Percentiles rank a stretch among this genome's conserved stretches.
Conservation (phyloP, 2,888 invertebrate species). For the Scaeva pyrastri region DNA sequence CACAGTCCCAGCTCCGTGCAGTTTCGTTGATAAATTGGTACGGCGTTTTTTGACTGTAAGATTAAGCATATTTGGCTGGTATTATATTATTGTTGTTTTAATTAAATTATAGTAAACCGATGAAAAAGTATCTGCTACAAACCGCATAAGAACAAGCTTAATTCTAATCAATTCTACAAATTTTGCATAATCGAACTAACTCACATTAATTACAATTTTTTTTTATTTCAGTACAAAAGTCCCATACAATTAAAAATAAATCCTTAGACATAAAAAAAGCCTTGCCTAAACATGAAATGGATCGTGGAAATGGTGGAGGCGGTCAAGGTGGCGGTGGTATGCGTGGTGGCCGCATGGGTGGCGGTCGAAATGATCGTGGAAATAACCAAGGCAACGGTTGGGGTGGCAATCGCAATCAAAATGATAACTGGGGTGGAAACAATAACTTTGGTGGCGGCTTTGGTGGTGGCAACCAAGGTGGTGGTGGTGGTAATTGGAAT, state of each 20-base stretch:
- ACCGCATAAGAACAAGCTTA: no score
- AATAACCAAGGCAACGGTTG: constrained; percentile 62
- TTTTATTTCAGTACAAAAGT: constrained; percentile 87
- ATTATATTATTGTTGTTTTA: constrained; percentile 74
- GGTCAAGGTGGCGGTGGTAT: constrained; percentile 79
- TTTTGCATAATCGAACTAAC: no score
- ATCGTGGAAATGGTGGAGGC: constrained; percentile 84
- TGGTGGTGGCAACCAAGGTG: constrained; percentile 79
- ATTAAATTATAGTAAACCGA: constrained; percentile 42
- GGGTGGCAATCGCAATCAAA: constrained; percentile 79
- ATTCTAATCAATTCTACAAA: no score
- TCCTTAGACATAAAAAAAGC: constrained; percentile 97
- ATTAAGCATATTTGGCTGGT: constrained; percentile 70
- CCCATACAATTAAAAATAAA: constrained; percentile 92
- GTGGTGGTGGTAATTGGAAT: constrained; percentile 70
- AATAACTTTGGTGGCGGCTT: constrained; percentile 75
- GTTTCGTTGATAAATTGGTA: constrained; percentile 71
- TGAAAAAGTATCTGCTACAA: constrained; percentile 76
- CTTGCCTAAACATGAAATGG: constrained; percentile 94
- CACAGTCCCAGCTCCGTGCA: constrained; percentile 78
- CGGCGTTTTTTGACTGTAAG: constrained; percentile 79
- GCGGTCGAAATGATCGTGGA: constrained; percentile 71
- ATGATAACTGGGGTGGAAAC: constrained; percentile 78
- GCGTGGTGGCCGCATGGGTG: constrained; percentile 72
- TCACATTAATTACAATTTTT: neutral